Percentiles rank a stretch among this genome's conserved stretches.
phyloP scores from a whole-genome alignment of 2,113 vertebrate genomes.

The Platichthys flesus region DNA sequence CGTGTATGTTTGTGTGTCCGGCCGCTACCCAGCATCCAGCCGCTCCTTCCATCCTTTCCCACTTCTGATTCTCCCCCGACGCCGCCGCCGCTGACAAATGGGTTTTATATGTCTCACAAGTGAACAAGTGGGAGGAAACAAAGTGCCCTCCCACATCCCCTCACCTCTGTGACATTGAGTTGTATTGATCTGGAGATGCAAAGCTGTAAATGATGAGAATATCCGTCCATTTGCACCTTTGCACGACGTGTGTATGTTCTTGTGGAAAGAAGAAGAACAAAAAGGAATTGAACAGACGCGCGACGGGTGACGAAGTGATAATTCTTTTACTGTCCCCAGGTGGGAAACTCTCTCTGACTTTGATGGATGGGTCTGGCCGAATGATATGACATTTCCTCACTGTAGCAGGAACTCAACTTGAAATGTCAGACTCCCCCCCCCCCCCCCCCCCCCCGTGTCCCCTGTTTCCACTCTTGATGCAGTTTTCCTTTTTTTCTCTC shows the following conservation, averaged over 20 bases:
- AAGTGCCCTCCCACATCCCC: conserved; percentile 6
- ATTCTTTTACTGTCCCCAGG: conserved; percentile 48
- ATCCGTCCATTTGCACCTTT: not conserved
- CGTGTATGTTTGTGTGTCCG: conserved; percentile 16
- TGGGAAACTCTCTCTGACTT: conserved; percentile 61
- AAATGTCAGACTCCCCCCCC: conserved; percentile 82
- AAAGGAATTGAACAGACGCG: not conserved
- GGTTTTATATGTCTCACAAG: conserved; percentile 42
- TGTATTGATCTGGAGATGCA: conserved; percentile 1
- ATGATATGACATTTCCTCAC: conserved; percentile 72
- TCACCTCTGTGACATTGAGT: not conserved
- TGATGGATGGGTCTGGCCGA: conserved; percentile 68
- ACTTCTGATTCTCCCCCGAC: conserved; percentile 34
- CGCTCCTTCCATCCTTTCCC: conserved; percentile 54
- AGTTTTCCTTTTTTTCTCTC: conserved; percentile 29
- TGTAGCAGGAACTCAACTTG: conserved; percentile 57
- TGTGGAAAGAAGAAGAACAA: not conserved
- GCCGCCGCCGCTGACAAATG: conserved; percentile 10
- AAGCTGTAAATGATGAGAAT: too few relatives aligned
- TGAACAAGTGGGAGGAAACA: conserved; percentile 20
- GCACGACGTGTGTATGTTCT: not conserved
- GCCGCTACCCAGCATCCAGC: conserved; percentile 31
- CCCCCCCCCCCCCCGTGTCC: conserved; percentile 38
- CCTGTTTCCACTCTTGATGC: conserved; percentile 40
- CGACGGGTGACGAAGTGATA: conserved; percentile 61